phyloP scores from a whole-genome alignment of 2,888 invertebrate genomes.

The Plebejus melissa region DNA sequence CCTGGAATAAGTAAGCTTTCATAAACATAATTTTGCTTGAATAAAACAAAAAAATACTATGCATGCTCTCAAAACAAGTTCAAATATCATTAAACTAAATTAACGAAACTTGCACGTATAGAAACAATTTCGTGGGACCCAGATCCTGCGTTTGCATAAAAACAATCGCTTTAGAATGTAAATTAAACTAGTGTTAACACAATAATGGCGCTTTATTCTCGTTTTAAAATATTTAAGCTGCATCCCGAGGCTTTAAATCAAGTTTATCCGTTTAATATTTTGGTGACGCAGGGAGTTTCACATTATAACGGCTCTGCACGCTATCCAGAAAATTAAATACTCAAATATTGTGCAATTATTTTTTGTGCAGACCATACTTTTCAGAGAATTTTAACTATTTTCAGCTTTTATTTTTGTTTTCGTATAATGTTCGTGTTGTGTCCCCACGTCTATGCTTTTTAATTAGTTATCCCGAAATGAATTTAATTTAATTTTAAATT shows the following conservation, averaged over 20 bases:
- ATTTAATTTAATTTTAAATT: not conserved
- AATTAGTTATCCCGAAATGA: not conserved
- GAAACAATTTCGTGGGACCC: not conserved
- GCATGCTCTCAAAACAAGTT: not conserved
- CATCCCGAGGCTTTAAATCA: constrained; percentile 17
- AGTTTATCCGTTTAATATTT: constrained; percentile 27
- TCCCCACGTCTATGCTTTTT: not conserved
- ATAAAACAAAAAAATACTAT: not conserved
- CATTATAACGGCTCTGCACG: constrained; percentile 23
- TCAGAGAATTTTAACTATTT: not conserved
- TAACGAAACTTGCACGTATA: not conserved
- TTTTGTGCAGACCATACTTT: constrained; percentile 13
- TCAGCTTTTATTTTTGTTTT: not conserved
- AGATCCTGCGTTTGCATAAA: constrained; percentile 1
- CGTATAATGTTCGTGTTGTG: not conserved
- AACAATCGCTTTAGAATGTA: constrained; percentile 19
- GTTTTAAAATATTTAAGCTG: constrained; percentile 27
- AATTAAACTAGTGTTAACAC: constrained; percentile 27
- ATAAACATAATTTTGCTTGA: not conserved
- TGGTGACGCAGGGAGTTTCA: constrained; percentile 24
- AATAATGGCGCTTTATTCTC: constrained; percentile 17
- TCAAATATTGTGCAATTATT: constrained; percentile 13
- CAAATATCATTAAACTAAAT: constrained; percentile 2
- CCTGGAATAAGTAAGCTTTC: not conserved
- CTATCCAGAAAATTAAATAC: constrained; percentile 24